These are phyloP conservation scores for Cyprinodon tularosa DNA, from an alignment of 2,113 vertebrate genomes.

Conservation along the genomic window DNA sequence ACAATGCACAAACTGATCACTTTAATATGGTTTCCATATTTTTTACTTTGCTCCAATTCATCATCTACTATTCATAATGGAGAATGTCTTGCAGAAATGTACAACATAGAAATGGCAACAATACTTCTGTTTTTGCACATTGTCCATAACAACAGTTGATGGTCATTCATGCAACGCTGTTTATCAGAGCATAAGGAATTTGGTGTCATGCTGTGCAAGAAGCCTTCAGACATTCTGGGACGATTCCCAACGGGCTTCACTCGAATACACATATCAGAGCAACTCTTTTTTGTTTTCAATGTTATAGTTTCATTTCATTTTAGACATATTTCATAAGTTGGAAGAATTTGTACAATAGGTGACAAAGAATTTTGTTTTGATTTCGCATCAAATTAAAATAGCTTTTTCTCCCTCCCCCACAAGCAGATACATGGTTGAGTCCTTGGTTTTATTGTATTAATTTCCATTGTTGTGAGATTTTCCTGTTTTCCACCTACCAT, in stretches of 20 bases:
- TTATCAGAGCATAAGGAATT: constrained; percentile 30
- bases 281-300: background rate
- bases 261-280: background rate
- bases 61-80: too few relatives aligned
- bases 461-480: background rate
- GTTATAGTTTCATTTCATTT: too few relatives aligned
- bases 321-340: too few relatives aligned
- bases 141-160: constrained; percentile 11
- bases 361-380: too few relatives aligned
- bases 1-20: background rate
- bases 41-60: background rate
- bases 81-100: background rate
- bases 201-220: constrained; percentile 1
- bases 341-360: too few relatives aligned
- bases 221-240: constrained; percentile 12
- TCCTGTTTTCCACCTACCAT: background rate
- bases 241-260: constrained; percentile 2
- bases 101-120: background rate
- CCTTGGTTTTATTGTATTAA: too few relatives aligned
- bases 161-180: constrained; percentile 27
- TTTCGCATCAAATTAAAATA: too few relatives aligned
- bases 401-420: too few relatives aligned
- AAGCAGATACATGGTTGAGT: too few relatives aligned
- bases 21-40: background rate
- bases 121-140: background rate